Conservation (phyloP, 2,797 vertebrate genomes). For the Alauda arvensis region DNA sequence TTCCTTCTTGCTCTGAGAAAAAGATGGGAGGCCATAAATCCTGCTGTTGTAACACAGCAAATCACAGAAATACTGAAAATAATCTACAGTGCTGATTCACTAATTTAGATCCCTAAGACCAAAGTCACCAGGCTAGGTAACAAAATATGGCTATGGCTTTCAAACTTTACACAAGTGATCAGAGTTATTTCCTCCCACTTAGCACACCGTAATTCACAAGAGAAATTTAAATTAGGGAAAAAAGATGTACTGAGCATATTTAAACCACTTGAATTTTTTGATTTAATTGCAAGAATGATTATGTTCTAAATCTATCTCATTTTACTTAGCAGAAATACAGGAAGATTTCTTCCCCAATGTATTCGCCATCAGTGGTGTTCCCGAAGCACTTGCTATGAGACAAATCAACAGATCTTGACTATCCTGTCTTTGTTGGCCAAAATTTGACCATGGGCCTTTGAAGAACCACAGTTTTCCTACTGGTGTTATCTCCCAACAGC, state of each 20-base stretch:
- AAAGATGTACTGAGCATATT: neutral
- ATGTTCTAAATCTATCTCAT: neutral
- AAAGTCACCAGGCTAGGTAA: neutral
- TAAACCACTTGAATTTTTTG: neutral
- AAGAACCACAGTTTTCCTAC: accelerated
- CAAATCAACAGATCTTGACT: neutral
- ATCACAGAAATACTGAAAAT: neutral
- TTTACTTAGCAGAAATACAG: neutral
- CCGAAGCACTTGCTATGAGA: neutral
- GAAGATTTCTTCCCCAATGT: neutral
- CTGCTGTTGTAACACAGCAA: accelerated
- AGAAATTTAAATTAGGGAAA: neutral
- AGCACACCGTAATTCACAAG: neutral
- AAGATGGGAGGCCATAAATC: neutral
- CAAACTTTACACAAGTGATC: neutral
- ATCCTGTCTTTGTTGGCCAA: neutral
- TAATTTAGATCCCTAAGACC: neutral
- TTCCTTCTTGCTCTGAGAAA: neutral
- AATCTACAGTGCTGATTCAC: neutral
- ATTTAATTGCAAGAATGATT: neutral
- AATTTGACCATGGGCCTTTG: neutral
- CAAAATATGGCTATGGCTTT: neutral
- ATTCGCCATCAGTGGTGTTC: neutral
- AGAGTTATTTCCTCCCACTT: neutral
- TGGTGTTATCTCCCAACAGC: neutral